Percentiles rank a stretch among this genome's conserved stretches.
phyloP scores from a whole-genome alignment of 2,113 vertebrate genomes.

The Anguilla rostrata region DNA sequence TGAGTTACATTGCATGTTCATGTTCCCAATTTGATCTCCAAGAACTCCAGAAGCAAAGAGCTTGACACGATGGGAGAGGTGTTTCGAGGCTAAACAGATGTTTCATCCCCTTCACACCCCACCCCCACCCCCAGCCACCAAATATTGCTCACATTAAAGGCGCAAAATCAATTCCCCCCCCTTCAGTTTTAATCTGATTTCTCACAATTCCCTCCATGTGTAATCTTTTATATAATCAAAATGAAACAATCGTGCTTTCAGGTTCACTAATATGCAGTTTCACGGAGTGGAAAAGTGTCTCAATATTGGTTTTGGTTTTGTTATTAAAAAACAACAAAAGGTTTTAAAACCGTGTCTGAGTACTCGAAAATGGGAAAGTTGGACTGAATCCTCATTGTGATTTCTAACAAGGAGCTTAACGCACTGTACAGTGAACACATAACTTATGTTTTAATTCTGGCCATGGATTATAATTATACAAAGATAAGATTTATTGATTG shows the following conservation, averaged over 20 bases:
- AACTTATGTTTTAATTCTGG: slow-evolving; percentile 38
- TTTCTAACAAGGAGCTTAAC: slow-evolving; percentile 19
- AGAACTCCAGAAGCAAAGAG: slow-evolving; percentile 19
- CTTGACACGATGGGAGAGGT: not conserved
- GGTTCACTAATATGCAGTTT: slow-evolving; percentile 32
- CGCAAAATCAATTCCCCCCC: slow-evolving; percentile 32
- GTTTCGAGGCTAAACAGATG: slow-evolving; percentile 19
- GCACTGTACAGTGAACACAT: not conserved
- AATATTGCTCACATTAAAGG: slow-evolving; percentile 35
- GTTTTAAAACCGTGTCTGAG: slow-evolving; percentile 28
- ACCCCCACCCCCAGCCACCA: not conserved
- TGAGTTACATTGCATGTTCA: slow-evolving; percentile 12
- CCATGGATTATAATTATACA: slow-evolving; percentile 36
- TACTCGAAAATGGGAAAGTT: slow-evolving; percentile 9
- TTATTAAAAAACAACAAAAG: slow-evolving; percentile 25
- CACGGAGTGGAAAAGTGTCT: slow-evolving; percentile 25
- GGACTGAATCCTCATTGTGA: slow-evolving; percentile 17
- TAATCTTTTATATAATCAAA: slow-evolving; percentile 44
- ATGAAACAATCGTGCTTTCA: slow-evolving; percentile 36
- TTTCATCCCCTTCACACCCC: not conserved
- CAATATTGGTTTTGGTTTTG: slow-evolving; percentile 32
- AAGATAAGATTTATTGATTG: slow-evolving; percentile 34
- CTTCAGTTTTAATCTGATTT: slow-evolving; percentile 30
- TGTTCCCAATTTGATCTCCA: slow-evolving; percentile 11
- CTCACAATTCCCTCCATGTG: slow-evolving; percentile 2